These are phyloP conservation scores for Eilema griseolum DNA, from an alignment of 2,888 invertebrate species.

Conservation along the genomic window DNA sequence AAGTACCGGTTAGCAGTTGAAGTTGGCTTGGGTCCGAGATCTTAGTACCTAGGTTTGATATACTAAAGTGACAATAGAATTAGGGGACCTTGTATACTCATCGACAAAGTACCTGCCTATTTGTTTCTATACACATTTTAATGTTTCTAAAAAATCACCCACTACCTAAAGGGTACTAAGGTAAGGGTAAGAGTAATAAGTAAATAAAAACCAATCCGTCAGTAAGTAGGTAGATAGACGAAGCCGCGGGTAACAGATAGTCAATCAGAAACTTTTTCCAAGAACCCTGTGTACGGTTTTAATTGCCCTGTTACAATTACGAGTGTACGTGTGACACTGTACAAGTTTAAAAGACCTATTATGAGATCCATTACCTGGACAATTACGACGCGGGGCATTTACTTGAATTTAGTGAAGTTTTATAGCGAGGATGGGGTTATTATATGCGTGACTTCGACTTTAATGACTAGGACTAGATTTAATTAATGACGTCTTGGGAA, in stretches of 20 bases:
- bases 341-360: constrained; percentile 47
- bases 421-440: constrained; percentile 52
- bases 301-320: constrained; percentile 58
- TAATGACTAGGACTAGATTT: constrained; percentile 18
- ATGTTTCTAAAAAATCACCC: too few relatives aligned
- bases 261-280: constrained; percentile 53
- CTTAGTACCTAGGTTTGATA: too few relatives aligned
- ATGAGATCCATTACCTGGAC: constrained; percentile 45
- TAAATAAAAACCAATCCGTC: too few relatives aligned
- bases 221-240: not conserved
- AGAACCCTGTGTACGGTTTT: constrained; percentile 48
- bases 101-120: too few relatives aligned
- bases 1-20: too few relatives aligned
- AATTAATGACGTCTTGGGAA: not conserved
- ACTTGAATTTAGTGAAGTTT: constrained; percentile 30
- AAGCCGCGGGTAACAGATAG: constrained; percentile 28
- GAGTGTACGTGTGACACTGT: constrained; percentile 44
- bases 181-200: too few relatives aligned
- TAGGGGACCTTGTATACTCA: too few relatives aligned
- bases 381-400: constrained; percentile 36
- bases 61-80: too few relatives aligned
- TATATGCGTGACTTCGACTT: constrained; percentile 49
- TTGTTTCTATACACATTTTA: too few relatives aligned
- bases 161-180: too few relatives aligned
- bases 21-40: too few relatives aligned